Conservation (phyloP, 2,113 vertebrate genomes). For the Pyrgilauda ruficollis region DNA sequence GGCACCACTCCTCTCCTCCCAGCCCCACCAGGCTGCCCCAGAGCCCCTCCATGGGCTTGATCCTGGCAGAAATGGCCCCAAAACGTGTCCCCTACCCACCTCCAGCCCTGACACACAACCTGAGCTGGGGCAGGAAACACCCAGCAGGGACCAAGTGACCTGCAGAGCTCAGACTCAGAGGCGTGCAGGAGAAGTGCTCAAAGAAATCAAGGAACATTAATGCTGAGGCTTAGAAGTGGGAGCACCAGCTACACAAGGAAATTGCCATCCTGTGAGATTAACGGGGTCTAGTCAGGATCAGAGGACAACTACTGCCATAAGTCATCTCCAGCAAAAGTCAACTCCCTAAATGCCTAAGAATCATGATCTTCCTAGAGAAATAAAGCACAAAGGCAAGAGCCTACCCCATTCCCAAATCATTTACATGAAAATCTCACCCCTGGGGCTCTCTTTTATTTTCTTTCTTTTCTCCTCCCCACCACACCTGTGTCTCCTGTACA, state of each 20-base stretch:
- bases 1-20: not conserved
- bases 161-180: not conserved
- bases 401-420: not conserved
- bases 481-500: not conserved
- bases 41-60: not conserved
- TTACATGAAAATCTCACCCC: not conserved
- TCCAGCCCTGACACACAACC: not conserved
- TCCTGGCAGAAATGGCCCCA: not conserved
- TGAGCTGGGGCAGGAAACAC: not conserved
- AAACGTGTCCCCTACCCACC: not conserved
- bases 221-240: not conserved
- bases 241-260: not conserved
- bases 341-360: not conserved
- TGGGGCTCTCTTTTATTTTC: not conserved
- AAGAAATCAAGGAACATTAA: not conserved
- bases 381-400: not conserved
- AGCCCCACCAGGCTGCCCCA: not conserved
- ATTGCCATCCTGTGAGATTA: not conserved
- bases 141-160: not conserved
- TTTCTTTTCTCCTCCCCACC: not conserved
- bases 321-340: not conserved
- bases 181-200: not conserved
- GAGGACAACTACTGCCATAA: not conserved
- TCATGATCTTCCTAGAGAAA: not conserved
- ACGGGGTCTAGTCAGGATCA: not conserved